These are phyloP conservation scores for Trachelus stipa DNA, from an alignment of 2,888 invertebrate species.

Conservation along the genomic window DNA sequence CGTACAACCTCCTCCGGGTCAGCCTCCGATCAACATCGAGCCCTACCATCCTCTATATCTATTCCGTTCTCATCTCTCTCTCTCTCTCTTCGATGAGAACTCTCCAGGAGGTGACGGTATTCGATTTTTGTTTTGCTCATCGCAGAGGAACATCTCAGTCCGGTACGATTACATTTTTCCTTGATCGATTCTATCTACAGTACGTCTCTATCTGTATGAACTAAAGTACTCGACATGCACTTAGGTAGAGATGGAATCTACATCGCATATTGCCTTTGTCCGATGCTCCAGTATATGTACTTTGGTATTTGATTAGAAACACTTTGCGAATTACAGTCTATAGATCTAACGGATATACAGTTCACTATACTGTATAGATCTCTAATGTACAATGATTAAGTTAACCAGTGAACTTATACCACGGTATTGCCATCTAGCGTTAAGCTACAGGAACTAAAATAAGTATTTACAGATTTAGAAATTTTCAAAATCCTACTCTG, in stretches of 20 bases:
- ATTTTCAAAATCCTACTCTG: not conserved
- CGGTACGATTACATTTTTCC: not conserved
- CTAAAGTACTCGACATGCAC: not conserved
- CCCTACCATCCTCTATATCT: slow-evolving; percentile 38
- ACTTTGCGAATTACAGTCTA: not conserved
- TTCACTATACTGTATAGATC: not conserved
- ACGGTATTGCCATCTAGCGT: not conserved
- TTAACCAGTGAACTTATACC: not conserved
- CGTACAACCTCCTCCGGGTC: slow-evolving; percentile 18
- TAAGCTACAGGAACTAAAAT: not conserved
- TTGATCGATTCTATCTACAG: not conserved
- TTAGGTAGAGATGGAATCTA: too few relatives aligned
- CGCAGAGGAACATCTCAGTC: not conserved
- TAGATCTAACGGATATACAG: too few relatives aligned
- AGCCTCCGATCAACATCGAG: slow-evolving; percentile 52
- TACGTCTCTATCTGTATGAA: not conserved
- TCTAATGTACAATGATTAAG: not conserved
- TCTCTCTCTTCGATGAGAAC: slow-evolving; percentile 4
- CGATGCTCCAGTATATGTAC: not conserved
- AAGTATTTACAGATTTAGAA: not conserved
- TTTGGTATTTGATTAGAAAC: not conserved
- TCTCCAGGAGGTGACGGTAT: not conserved
- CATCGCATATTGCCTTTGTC: not conserved
- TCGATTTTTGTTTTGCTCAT: not conserved
- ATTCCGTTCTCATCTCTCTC: slow-evolving; percentile 26